Base-by-base conservation (phyloP, 2,113 vertebrate species). In the Rattus rattus region DNA sequence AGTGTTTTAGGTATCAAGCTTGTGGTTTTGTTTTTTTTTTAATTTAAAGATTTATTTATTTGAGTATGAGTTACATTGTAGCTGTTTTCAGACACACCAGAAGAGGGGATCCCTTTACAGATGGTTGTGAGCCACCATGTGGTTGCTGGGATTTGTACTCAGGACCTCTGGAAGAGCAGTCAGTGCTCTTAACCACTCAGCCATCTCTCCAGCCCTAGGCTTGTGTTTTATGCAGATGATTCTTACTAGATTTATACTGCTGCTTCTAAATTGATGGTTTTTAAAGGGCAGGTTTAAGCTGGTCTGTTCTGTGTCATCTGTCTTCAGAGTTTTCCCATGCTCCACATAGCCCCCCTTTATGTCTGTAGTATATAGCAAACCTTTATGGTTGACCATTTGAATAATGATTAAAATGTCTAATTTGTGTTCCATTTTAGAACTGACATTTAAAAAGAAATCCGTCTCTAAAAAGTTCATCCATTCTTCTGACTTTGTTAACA, bases 361-460 rank as follows among this genome's bases (percentile, higher is more conserved):
- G 26, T 86, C 47, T 61, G 43, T n/a, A 2, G 19, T 84, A 70
- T 61, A 26, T 59, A 61, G 16, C 88, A 16, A 86, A 14, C 76
- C n/a, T 96, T 95, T 89, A 30, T 88, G 91, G 89, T 47, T 65
- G 81, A 70, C 61, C 26, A 93, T 67, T 79, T 91, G 79, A 56
- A 69, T 73, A 94, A 87, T 73, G 56, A n/a, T 72, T 83, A 93
- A 90, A 97, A 90, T 94, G 70, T 70, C 39, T 94, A 54, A 61
- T 84, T 69, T 54, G 24, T 72, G 7, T 93, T 19, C 10, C 67
- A 90, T 95, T 43, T 76, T 96, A 67, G 70, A 94, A 73, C 33
- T 83, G 30, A 90, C 20, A 54, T 80, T 96, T 85, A 52, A 93
- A 92, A 90, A 90, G 39, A 89, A 12, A 96, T 56, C 28, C 19